Evolutionary conservation across 2,113 vertebrate species (phyloP).

Genomic region (Hemicordylus capensis): DNA sequence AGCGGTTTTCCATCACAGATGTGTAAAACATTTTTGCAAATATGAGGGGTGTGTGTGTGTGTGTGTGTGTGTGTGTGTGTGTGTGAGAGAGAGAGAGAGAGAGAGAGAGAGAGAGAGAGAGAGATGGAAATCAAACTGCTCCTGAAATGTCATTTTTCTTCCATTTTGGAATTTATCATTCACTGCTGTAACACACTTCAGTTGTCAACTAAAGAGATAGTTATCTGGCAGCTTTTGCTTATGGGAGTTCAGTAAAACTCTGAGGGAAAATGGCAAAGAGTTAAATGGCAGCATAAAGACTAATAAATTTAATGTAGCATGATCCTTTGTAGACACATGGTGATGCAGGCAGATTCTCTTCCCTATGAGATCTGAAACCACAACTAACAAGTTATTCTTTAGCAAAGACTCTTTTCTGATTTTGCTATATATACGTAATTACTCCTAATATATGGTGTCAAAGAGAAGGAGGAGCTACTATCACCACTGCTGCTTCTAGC

Average conservation of each 20-base stretch:
- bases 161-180: conserved; percentile 53
- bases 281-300: not conserved
- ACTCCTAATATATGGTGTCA: too few relatives aligned
- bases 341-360: not conserved
- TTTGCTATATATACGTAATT: not conserved
- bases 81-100: not conserved
- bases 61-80: conserved; percentile 39
- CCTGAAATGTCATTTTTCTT: conserved; percentile 63
- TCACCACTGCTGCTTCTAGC: too few relatives aligned
- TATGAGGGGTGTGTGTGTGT: conserved; percentile 57
- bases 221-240: not conserved
- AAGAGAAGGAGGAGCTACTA: too few relatives aligned
- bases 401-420: not conserved
- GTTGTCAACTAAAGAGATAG: not conserved
- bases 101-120: conserved; percentile 8
- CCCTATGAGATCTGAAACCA: not conserved
- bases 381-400: not conserved
- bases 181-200: conserved; percentile 25
- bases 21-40: conserved; percentile 81
- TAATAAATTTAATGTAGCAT: not conserved
- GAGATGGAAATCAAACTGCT: conserved; percentile 52
- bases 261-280: not conserved
- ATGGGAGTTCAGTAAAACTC: not conserved
- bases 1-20: conserved; percentile 82
- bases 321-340: not conserved